Evolutionary conservation across 1,140 invertebrate genomes (phyloP), one percentile per base, ranked within the genome.

Genomic region (Andricus grossulariae): DNA sequence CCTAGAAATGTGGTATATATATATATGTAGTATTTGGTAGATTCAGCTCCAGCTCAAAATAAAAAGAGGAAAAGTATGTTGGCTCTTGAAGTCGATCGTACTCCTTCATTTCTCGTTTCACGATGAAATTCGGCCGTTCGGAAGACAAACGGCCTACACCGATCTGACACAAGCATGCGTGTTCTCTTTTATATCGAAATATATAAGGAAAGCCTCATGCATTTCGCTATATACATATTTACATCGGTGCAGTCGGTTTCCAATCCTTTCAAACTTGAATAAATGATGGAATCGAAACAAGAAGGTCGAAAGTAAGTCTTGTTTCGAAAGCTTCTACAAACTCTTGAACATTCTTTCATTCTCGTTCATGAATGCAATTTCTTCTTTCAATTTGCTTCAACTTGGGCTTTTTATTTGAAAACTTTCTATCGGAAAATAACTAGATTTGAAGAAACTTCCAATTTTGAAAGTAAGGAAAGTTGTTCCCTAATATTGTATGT

Each of bases 221-320:
- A 39, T 15, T 25, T 66, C 21, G 57, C 39, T 66, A 25, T 66
- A 16, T 66, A 66, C 57, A 39, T 66, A 15, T 21, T 66, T 66
- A 66, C 57, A 25, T 66, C 25, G 21, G 39, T 66, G 57, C 57
- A 66, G 21, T 66, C 39, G 15, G 57, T 6, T 32, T 66, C 57
- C 57, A 66, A 66, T 66, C 19, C 57, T 39, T 66, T 66, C 57
- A 15, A 66, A 66, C 12, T 66, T 66, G 57, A 66, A 66, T 66
- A 66, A 66, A 66, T 66, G 57, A 66, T 66, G 10, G 12, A 13
- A 66, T 3, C 15, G 57, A 66, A 66, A 21, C 25, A 66, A 66
- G 25, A 32, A 39, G 57, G 16, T 39, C 25, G 57, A 66, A 66
- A 66, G 25, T 39, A 66, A 16, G 19, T 55, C n/a, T 18, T 55